Base-by-base conservation (phyloP, 1,140 invertebrate genomes). In the Apis laboriosa region DNA sequence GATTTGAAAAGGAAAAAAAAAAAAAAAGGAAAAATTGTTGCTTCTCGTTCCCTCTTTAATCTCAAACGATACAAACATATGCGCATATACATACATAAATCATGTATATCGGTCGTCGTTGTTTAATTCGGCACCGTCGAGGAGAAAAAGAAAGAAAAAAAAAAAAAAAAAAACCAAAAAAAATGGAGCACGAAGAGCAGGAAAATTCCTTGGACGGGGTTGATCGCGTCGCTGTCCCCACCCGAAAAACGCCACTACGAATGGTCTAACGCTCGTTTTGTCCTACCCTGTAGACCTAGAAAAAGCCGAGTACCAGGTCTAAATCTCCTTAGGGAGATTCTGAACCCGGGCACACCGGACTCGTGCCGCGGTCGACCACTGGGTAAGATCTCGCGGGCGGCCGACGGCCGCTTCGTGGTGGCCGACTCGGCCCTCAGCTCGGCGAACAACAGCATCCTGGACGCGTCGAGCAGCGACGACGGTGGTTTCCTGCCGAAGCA, bases 261-360 rank as follows among this genome's bases (percentile, higher is more conserved):
- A 77, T 19, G 49, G 21, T 88, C 86, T 88, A 88, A 88, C 87
- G 80, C 75, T 66, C 84, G 80, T 89, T 91, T 78, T 92, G 63
- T 93, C 76, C 92, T 83, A 88, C 90, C 71, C 70, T 34, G 73
- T 95, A 98, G 97, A 97, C 96, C 96, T 97, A 97, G 97, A 96
- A 96, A 97, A 97, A 96, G 97, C 97, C 95, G 97, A 98, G 96
- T 98, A 98, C 97, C 97, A 97, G 97, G 97, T 97, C 94, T 98
- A 96, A 97, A 95, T 93, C 95, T 96, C 86, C 93, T 97, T 86
- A 94, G 95, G 28, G 94, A 95, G 88, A 95, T 95, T 79, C 91
- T 95, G 66, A 95, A 92, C 94, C 95, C 94, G 88, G 95, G 92
- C 87, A 95, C 92, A 7, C 94, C 92, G 82, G 94, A 92, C 84